Evolutionary conservation across 2,797 vertebrate species (phyloP).

Genomic region (Luscinia megarhynchos): DNA sequence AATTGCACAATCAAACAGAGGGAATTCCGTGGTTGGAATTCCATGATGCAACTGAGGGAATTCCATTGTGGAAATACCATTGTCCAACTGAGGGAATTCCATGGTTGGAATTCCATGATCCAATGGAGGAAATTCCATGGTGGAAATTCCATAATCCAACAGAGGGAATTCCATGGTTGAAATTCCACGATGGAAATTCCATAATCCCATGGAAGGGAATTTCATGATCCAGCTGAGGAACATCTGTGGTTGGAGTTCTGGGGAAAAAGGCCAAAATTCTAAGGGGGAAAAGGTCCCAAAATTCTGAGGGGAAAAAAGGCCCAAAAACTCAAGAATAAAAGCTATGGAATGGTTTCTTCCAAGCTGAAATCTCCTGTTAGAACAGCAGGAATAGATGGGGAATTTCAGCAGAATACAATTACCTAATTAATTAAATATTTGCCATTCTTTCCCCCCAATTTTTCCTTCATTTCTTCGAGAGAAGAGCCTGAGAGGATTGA

Average conservation of each 20-base stretch:
- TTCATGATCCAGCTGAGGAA: background rate
- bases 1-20: background rate
- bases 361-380: too few species aligned
- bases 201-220: too few species aligned
- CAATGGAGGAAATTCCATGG: too few species aligned
- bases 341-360: background rate
- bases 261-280: background rate
- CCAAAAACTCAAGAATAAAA: background rate
- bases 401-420: background rate
- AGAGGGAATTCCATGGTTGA: too few species aligned
- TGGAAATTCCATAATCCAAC: too few species aligned
- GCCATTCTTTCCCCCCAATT: fast-evolving
- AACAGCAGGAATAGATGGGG: fast-evolving
- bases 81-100: too few species aligned
- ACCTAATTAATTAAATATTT: background rate
- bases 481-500: too few species aligned
- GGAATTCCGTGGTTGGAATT: too few species aligned
- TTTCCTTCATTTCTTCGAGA: background rate
- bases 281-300: background rate
- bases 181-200: too few species aligned
- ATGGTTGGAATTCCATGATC: too few species aligned
- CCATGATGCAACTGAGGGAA: too few species aligned
- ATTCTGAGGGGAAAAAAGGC: background rate
- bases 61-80: background rate
- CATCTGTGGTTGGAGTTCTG: background rate